Conservation (phyloP, 2,888 invertebrate genomes). For the Chymomyza amoena region DNA sequence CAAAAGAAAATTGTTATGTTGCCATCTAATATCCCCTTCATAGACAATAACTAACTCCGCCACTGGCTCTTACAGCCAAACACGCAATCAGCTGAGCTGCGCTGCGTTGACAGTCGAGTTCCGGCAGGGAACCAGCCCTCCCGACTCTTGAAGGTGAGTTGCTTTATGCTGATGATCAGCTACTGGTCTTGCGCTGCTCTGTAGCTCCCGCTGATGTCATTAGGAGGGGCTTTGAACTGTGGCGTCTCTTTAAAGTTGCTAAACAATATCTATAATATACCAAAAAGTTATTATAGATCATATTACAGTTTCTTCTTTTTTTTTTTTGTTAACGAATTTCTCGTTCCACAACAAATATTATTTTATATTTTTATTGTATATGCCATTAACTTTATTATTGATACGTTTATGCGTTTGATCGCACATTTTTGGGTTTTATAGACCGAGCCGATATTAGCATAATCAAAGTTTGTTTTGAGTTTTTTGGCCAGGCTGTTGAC, state of each 20-base stretch:
- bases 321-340: not conserved
- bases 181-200: not conserved
- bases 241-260: not conserved
- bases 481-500: conserved; percentile 1
- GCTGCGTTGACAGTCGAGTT: conserved; percentile 54
- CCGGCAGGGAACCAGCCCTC: conserved; percentile 33
- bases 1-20: no score
- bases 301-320: not conserved
- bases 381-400: not conserved
- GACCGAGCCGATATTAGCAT: not conserved
- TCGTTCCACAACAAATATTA: not conserved
- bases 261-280: not conserved
- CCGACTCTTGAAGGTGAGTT: not conserved
- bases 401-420: not conserved
- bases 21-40: no score
- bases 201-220: not conserved
- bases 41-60: not conserved
- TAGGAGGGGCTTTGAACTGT: not conserved
- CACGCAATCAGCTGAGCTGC: conserved; percentile 40
- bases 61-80: conserved; percentile 14
- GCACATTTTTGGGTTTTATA: not conserved
- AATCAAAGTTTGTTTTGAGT: not conserved
- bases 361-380: not conserved
- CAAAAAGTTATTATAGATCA: not conserved
- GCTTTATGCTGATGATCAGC: conserved; percentile 4